Evolutionary conservation across 2,797 vertebrate species (phyloP).

Genomic region (Melanotaenia boesemani): DNA sequence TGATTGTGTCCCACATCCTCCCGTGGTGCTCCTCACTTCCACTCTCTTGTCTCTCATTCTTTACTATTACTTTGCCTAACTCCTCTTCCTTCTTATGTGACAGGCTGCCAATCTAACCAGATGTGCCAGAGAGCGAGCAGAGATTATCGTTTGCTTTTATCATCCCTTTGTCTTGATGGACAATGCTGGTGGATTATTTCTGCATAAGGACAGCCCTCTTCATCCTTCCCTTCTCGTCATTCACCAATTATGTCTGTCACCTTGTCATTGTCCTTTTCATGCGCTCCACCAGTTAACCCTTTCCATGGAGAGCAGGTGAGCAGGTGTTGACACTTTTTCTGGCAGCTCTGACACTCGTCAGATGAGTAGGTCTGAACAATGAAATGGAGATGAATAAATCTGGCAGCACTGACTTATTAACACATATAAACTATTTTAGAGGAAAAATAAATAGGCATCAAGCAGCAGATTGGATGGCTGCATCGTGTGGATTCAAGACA

Average conservation of each 20-base stretch:
- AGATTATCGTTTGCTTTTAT: conserved; percentile 56
- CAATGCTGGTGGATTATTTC: conserved; percentile 25
- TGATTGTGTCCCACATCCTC: conserved; percentile 28
- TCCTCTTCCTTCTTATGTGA: conserved; percentile 55
- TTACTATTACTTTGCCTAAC: conserved; percentile 31
- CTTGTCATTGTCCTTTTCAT: conserved; percentile 22
- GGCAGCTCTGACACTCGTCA: conserved; percentile 50
- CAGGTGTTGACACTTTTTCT: conserved; percentile 50
- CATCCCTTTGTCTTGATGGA: conserved; percentile 45
- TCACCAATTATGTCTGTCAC: conserved; percentile 46
- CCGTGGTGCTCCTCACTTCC: conserved; percentile 19
- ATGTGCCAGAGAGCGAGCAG: conserved; percentile 33
- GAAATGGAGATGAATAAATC: conserved; percentile 62
- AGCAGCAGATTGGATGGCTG: conserved; percentile 62
- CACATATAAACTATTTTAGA: conserved; percentile 53
- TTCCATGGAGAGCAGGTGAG: conserved; percentile 57
- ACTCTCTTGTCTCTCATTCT: conserved; percentile 28
- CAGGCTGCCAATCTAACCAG: conserved; percentile 50
- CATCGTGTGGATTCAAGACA: conserved; percentile 45
- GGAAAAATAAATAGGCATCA: conserved; percentile 17
- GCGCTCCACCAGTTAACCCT: conserved; percentile 57
- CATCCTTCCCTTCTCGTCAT: conserved; percentile 34
- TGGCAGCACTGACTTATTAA: conserved; percentile 70
- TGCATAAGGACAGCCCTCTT: conserved; percentile 5
- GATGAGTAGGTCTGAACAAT: conserved; percentile 48